phyloP scores from a whole-genome alignment of 2,797 vertebrate species.

The Erethizon dorsatum region DNA sequence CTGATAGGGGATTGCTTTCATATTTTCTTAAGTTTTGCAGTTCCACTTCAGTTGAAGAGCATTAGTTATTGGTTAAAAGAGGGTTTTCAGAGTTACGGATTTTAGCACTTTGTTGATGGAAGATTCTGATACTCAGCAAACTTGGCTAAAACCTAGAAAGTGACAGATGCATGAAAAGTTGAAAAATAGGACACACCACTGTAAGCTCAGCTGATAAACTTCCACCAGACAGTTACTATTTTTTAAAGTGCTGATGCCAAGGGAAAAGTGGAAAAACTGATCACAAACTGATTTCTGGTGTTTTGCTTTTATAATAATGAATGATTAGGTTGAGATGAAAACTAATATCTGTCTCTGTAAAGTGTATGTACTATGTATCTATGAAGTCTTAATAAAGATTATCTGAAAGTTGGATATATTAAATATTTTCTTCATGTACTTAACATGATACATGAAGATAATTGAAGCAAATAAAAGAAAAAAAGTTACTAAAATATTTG shows the following conservation, averaged over 20 bases:
- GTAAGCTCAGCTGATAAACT: constrained; percentile 73
- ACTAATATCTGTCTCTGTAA: background rate
- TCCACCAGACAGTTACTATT: constrained; percentile 51
- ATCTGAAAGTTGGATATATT: background rate
- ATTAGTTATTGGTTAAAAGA: constrained; percentile 80
- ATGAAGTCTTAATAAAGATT: background rate
- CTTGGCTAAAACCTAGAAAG: constrained; percentile 73
- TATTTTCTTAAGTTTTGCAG: constrained; percentile 87
- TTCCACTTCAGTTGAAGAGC: constrained; percentile 86
- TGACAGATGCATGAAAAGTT: constrained; percentile 69
- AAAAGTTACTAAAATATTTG: background rate
- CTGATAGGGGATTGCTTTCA: constrained; percentile 85
- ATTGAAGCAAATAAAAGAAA: background rate
- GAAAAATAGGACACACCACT: constrained; percentile 77
- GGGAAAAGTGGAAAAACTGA: constrained; percentile 19
- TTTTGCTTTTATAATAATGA: background rate
- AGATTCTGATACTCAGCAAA: constrained; percentile 70
- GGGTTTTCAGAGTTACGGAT: constrained; percentile 72
- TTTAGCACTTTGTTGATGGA: constrained; percentile 80
- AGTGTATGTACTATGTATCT: background rate
- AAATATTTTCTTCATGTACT: background rate
- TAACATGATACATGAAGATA: background rate
- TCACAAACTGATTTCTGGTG: constrained; percentile 57
- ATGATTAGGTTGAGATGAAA: background rate
- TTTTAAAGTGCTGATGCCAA: constrained; percentile 68